These are phyloP conservation scores for silkworm (Bombyx mori) DNA, from an alignment of 1,140 invertebrate genomes.

Conservation along the genomic window ASM3026992v2 NC_085115.1:3787001-3787500, in stretches of 20 bases:
- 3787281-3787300: slow-evolving; percentile 76
- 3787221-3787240: slow-evolving; percentile 79
- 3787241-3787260: slow-evolving; percentile 84
- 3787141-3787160: too few relatives aligned
- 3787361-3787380: slow-evolving; percentile 77
- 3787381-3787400: slow-evolving; percentile 93
- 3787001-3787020: too few relatives aligned
- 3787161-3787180: too few relatives aligned
- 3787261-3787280: slow-evolving; percentile 72
- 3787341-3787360: slow-evolving; percentile 75
- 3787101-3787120: too few relatives aligned
- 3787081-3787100: too few relatives aligned
- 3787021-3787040: too few relatives aligned
- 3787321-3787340: slow-evolving; percentile 79
- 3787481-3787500: neutral
- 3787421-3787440: slow-evolving; percentile 89
- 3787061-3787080: too few relatives aligned
- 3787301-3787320: slow-evolving; percentile 70
- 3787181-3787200: too few relatives aligned
- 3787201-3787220: too few relatives aligned
- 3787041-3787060: too few relatives aligned
- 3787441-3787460: slow-evolving; percentile 88
- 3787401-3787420: slow-evolving; percentile 78
- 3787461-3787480: slow-evolving; percentile 80
- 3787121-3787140: too few relatives aligned